A percentile compares a stretch with the other conserved stretches of the same genome.
These are phyloP conservation scores for Xiphorhynchus erythropygius DNA, from an alignment of 2,797 vertebrate species.

Conservation along the genomic window DNA sequence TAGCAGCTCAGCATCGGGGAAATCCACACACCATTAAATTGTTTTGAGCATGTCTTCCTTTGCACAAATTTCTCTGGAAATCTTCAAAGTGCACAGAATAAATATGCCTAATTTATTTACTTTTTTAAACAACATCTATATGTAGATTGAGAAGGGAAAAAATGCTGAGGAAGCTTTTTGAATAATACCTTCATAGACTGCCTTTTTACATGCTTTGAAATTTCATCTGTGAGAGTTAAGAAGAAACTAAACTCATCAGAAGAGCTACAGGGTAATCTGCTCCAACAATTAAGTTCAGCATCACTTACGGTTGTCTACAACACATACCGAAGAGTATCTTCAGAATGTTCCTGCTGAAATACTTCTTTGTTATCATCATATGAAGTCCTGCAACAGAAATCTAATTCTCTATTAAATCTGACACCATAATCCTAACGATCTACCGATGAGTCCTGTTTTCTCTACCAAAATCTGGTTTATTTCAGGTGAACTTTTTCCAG, in stretches of 20 bases:
- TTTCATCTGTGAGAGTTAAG: not conserved
- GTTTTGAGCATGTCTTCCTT: not conserved
- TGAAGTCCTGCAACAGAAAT: not conserved
- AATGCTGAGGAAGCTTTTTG: not conserved
- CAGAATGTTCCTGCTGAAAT: not conserved
- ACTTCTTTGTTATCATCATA: not conserved
- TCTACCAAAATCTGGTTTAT: not conserved
- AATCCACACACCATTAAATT: slow-evolving; percentile 35
- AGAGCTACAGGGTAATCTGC: not conserved
- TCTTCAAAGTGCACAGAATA: not conserved
- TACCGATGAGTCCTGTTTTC: not conserved
- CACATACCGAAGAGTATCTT: accelerated
- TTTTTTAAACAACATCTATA: not conserved
- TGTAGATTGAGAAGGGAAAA: not conserved
- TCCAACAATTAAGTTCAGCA: not conserved
- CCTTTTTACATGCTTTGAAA: not conserved
- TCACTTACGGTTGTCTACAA: not conserved
- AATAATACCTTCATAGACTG: not conserved
- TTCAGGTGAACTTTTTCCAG: not conserved
- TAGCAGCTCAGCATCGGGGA: slow-evolving; percentile 19
- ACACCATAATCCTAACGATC: not conserved
- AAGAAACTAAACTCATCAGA: not conserved
- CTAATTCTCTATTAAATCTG: not conserved
- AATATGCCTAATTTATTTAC: not conserved
- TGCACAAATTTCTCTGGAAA: slow-evolving; percentile 7